These are phyloP conservation scores for Penelope pileata DNA, from an alignment of 2,113 vertebrate genomes.

Conservation along the genomic window DNA sequence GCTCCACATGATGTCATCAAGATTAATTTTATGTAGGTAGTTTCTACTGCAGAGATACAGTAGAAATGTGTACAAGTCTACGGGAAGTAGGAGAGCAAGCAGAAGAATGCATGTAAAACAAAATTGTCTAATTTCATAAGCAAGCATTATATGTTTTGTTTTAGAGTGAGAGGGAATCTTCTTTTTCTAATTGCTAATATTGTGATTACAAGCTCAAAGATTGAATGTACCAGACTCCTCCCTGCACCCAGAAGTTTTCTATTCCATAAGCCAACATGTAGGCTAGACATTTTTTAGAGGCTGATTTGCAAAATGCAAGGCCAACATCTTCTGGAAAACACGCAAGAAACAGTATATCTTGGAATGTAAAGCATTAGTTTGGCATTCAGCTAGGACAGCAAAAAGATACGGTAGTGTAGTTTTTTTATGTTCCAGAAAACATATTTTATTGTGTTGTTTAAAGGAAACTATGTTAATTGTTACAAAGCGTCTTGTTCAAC, in stretches of 20 bases:
- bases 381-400: background rate
- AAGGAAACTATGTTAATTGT: background rate
- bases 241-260: background rate
- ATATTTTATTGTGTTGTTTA: background rate
- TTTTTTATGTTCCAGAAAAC: background rate
- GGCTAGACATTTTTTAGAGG: background rate
- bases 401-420: background rate
- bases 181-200: background rate
- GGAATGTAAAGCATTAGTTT: background rate
- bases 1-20: constrained; percentile 76
- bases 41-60: background rate
- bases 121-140: background rate
- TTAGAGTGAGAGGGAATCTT: background rate
- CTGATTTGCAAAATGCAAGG: background rate
- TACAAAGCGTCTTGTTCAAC: background rate
- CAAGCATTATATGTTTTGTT: background rate
- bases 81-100: background rate
- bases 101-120: background rate
- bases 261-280: background rate
- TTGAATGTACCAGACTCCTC: background rate
- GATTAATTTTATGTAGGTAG: constrained; percentile 72
- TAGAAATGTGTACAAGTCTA: background rate
- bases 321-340: background rate
- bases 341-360: background rate
- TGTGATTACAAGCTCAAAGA: background rate